Evolutionary conservation across 2,113 vertebrate genomes (phyloP).

Genomic region (Melierax canorus): DNA sequence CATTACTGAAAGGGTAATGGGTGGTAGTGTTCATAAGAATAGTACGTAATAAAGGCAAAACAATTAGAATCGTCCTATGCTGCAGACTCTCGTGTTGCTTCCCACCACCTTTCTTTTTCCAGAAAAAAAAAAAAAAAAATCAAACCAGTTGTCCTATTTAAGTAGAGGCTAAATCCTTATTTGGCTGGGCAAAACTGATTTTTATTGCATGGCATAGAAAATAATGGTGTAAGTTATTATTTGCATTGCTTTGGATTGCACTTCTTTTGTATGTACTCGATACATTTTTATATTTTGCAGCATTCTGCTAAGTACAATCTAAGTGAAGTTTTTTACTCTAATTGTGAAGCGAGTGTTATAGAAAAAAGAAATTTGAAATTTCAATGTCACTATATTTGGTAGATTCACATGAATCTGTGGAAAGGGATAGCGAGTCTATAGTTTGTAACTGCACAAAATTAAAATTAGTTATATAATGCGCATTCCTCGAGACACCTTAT

Average conservation of each 20-base stretch:
- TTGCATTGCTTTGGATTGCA: not conserved
- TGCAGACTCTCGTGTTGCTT: not conserved
- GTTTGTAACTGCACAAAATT: not conserved
- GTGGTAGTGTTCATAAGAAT: not conserved
- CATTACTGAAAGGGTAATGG: not conserved
- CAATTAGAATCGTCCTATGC: not conserved
- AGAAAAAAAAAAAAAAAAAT: not conserved
- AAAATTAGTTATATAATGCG: not conserved
- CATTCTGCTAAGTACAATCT: not conserved
- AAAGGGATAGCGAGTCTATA: not conserved
- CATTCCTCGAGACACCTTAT: not conserved
- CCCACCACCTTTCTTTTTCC: not conserved
- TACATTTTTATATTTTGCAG: not conserved
- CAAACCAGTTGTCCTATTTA: not conserved
- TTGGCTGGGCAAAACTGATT: not conserved
- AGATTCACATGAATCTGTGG: not conserved
- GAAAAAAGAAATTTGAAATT: constrained; percentile 18
- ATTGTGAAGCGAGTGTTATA: constrained; percentile 2
- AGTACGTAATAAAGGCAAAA: not conserved
- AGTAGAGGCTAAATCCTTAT: not conserved
- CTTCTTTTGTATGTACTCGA: not conserved
- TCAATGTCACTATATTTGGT: constrained; percentile 12
- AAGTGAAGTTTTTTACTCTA: not conserved
- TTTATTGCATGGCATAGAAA: not conserved
- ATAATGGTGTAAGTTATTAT: not conserved